phyloP scores from a whole-genome alignment of 2,888 invertebrate genomes.

The Orthonevra nobilis region DNA sequence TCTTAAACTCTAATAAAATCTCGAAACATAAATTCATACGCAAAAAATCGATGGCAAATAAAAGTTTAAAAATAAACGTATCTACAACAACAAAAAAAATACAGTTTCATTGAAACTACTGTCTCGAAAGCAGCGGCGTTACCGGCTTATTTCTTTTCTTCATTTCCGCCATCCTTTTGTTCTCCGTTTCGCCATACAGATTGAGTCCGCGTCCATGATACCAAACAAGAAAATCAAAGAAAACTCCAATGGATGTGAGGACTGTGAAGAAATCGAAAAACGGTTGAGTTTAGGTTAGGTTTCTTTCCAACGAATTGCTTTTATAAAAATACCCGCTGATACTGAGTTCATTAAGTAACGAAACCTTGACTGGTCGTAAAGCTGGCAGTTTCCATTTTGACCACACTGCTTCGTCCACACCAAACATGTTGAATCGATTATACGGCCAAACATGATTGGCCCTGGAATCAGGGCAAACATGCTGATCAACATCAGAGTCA shows the following conservation, averaged over 20 bases:
- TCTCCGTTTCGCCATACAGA: constrained; percentile 81
- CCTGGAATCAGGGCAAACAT: constrained; percentile 85
- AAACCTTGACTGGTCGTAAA: constrained; percentile 84
- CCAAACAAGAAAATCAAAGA: constrained; percentile 84
- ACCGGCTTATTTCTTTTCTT: constrained; percentile 74
- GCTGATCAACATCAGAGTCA: constrained; percentile 83
- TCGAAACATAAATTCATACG: constrained; percentile 37
- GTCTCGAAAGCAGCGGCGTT: constrained; percentile 75
- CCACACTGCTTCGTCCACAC: constrained; percentile 86
- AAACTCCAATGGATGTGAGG: constrained; percentile 82
- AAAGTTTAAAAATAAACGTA: constrained; percentile 17
- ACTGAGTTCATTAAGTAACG: constrained; percentile 82
- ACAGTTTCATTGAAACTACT: constrained; percentile 63
- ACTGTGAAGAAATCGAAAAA: constrained; percentile 77
- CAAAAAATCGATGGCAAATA: constrained; percentile 1
- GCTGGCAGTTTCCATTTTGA: constrained; percentile 84
- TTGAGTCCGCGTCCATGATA: constrained; percentile 83
- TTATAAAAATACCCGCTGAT: constrained; percentile 80
- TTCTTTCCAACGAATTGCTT: no score
- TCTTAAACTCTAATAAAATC: constrained; percentile 48
- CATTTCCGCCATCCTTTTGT: constrained; percentile 72
- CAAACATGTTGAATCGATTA: constrained; percentile 85
- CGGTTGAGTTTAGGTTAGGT: neutral
- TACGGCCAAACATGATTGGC: constrained; percentile 84
- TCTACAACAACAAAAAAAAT: constrained; percentile 32